A percentile compares a stretch with the other conserved stretches of the same genome.
Conservation (phyloP, 2,113 vertebrate genomes). For the Lampris megalopsis region DNA sequence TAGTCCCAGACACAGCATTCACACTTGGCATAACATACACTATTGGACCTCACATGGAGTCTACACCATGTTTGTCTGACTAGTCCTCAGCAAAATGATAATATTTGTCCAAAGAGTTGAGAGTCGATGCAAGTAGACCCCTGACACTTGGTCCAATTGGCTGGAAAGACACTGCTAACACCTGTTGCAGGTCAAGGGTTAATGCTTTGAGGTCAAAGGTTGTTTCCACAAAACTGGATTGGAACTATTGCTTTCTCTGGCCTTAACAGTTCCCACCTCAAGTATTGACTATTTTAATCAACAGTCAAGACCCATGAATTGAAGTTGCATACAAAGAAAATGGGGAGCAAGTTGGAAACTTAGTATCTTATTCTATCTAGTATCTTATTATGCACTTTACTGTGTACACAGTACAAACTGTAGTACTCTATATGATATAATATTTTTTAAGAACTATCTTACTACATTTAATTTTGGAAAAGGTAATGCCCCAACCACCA, state of each 20-base stretch:
- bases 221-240: slow-evolving; percentile 75
- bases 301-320: slow-evolving; percentile 46
- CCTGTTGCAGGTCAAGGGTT: slow-evolving; percentile 83
- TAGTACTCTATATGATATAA: background rate
- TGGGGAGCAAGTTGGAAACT: slow-evolving; percentile 18
- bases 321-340: slow-evolving; percentile 1
- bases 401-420: background rate
- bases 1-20: slow-evolving; percentile 77
- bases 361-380: background rate
- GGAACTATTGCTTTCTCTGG: slow-evolving; percentile 75
- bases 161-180: slow-evolving; percentile 80
- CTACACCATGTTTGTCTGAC: slow-evolving; percentile 68
- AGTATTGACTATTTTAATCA: slow-evolving; percentile 76
- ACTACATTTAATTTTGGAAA: slow-evolving; percentile 20
- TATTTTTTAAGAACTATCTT: background rate
- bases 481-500: slow-evolving; percentile 13
- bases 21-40: slow-evolving; percentile 75
- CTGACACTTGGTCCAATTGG: slow-evolving; percentile 64
- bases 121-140: slow-evolving; percentile 64
- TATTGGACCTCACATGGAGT: slow-evolving; percentile 80
- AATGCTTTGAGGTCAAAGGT: slow-evolving; percentile 82
- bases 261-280: slow-evolving; percentile 69
- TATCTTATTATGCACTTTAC: background rate
- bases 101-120: slow-evolving; percentile 80
- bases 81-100: slow-evolving; percentile 79